These are phyloP conservation scores for Synergus gifuensis DNA, from an alignment of 2,888 invertebrate genomes.

Conservation along the genomic window DNA sequence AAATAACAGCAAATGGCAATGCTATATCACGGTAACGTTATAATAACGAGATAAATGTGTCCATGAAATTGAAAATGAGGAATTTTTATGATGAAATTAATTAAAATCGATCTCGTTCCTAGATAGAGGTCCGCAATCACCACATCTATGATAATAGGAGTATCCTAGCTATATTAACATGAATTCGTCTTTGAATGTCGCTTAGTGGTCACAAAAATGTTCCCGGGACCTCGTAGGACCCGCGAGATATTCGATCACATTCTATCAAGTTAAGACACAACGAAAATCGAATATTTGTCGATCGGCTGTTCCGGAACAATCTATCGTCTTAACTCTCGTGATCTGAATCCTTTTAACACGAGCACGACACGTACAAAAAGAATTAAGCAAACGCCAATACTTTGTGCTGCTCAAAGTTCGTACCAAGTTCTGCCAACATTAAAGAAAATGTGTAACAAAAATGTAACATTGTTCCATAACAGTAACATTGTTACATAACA, in stretches of 20 bases:
- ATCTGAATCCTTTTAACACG: conserved; percentile 58
- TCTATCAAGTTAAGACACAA: conserved; percentile 47
- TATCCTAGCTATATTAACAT: conserved; percentile 54
- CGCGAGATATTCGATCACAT: conserved; percentile 48
- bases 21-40: background rate
- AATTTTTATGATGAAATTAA: background rate
- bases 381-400: conserved; percentile 51
- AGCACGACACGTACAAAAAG: conserved; percentile 63
- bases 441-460: background rate
- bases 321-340: conserved; percentile 33
- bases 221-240: conserved; percentile 10
- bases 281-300: conserved; percentile 52
- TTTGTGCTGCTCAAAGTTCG: conserved; percentile 50
- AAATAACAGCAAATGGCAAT: background rate
- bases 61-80: background rate
- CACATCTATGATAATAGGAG: conserved; percentile 54
- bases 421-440: conserved; percentile 3
- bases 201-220: conserved; percentile 45
- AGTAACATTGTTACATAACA: conserved; percentile 1
- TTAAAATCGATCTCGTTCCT: conserved; percentile 1
- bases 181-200: conserved; percentile 57
- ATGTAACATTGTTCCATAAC: conserved; percentile 14
- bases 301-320: conserved; percentile 56
- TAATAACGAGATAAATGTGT: background rate
- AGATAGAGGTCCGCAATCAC: conserved; percentile 45